Conservation (phyloP, 2,797 vertebrate genomes). For the Galago senegalensis region DNA sequence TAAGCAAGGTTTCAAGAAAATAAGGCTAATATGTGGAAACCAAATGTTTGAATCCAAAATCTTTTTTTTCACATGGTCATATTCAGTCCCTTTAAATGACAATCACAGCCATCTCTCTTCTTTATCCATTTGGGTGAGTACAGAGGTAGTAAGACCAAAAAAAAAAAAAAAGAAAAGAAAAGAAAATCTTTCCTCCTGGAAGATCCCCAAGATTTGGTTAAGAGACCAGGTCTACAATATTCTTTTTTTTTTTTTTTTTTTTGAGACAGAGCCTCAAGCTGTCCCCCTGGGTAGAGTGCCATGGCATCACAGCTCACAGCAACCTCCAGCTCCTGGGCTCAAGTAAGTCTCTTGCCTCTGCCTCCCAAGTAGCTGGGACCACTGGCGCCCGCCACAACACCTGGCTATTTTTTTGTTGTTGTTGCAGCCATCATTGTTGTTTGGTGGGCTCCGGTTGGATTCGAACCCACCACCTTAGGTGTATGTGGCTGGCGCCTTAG, state of each 20-base stretch:
- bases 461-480: no score
- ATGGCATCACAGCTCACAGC: no score
- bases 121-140: background rate
- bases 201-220: background rate
- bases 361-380: no score
- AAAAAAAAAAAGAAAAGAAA: background rate
- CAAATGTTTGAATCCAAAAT: background rate
- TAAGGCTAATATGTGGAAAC: background rate
- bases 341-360: no score
- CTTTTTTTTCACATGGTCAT: background rate
- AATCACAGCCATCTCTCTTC: background rate
- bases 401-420: no score
- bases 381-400: no score
- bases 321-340: no score
- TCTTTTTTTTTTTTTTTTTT: background rate
- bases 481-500: no score
- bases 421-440: no score
- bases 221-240: background rate
- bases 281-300: no score
- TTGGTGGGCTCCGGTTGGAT: no score
- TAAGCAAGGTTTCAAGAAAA: constrained; percentile 24
- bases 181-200: background rate
- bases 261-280: no score
- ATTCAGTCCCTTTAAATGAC: background rate
- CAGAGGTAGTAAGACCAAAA: background rate